These are phyloP conservation scores for Calameuta idolon DNA, from an alignment of 2,888 invertebrate species.

Conservation along the genomic window DNA sequence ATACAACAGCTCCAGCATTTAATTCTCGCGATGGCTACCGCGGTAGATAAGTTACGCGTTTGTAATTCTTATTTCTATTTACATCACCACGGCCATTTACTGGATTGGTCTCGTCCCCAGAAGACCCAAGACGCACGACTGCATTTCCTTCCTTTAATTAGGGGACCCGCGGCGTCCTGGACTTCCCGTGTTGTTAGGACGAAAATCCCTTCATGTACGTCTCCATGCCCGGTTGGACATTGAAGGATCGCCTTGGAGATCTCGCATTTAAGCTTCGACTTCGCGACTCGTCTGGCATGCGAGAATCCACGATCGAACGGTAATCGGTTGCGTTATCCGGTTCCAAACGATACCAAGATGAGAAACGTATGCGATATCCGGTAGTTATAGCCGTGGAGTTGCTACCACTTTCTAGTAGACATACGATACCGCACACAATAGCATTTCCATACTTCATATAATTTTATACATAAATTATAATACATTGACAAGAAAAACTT, in stretches of 20 bases:
- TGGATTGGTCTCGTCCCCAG: too few species aligned
- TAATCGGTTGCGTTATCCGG: slow-evolving; percentile 4
- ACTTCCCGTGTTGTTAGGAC: background rate
- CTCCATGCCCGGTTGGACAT: background rate
- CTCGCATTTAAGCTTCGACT: background rate
- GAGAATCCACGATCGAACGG: background rate
- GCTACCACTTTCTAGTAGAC: background rate
- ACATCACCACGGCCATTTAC: too few species aligned
- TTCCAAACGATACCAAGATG: background rate
- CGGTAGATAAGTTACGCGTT: background rate
- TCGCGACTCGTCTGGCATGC: background rate
- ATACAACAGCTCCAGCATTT: background rate
- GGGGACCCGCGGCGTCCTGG: background rate
- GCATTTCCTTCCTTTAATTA: background rate
- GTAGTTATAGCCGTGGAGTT: background rate
- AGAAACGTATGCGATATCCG: background rate
- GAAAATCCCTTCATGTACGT: background rate
- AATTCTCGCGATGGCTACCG: background rate
- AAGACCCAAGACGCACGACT: too few species aligned
- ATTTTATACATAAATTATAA: too few species aligned
- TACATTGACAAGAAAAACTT: too few species aligned
- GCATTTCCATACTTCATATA: too few species aligned
- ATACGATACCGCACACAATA: background rate
- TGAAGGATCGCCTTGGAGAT: background rate
- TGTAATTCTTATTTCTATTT: too few species aligned